Percentiles rank a stretch among this genome's conserved stretches.
Evolutionary conservation across 2,797 vertebrate species (phyloP).

Genomic region (Microhierax caerulescens): DNA sequence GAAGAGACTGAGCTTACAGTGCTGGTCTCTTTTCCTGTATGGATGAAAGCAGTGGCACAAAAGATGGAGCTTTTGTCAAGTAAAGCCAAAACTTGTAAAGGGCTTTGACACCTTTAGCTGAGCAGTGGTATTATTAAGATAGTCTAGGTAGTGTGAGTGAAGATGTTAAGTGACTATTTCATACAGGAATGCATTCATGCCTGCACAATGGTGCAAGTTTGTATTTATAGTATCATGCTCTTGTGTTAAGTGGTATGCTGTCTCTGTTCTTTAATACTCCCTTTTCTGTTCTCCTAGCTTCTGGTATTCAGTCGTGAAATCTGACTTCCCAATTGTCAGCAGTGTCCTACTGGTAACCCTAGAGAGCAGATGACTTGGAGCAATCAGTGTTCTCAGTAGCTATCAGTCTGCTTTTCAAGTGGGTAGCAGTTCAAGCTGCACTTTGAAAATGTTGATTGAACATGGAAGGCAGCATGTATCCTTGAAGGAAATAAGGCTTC

Average conservation of each 20-base stretch:
- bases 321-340: background rate
- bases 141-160: background rate
- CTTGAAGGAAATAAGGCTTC: background rate
- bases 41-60: background rate
- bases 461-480: background rate
- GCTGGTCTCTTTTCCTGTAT: background rate
- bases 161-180: background rate
- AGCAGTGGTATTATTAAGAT: background rate
- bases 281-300: background rate
- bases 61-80: background rate
- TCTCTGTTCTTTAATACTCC: background rate
- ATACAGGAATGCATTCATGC: fast-evolving
- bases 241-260: background rate
- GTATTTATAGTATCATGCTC: background rate
- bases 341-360: background rate
- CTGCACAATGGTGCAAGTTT: fast-evolving
- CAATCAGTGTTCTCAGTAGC: background rate
- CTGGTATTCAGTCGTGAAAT: background rate
- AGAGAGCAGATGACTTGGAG: background rate
- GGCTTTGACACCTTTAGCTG: background rate
- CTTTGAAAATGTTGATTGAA: background rate
- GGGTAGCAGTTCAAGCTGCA: background rate
- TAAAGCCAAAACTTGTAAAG: background rate
- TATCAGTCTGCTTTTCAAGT: background rate
- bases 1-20: background rate